These are phyloP conservation scores for Proterorhinus semilunaris DNA, from an alignment of 2,113 vertebrate species.

Conservation along the genomic window DNA sequence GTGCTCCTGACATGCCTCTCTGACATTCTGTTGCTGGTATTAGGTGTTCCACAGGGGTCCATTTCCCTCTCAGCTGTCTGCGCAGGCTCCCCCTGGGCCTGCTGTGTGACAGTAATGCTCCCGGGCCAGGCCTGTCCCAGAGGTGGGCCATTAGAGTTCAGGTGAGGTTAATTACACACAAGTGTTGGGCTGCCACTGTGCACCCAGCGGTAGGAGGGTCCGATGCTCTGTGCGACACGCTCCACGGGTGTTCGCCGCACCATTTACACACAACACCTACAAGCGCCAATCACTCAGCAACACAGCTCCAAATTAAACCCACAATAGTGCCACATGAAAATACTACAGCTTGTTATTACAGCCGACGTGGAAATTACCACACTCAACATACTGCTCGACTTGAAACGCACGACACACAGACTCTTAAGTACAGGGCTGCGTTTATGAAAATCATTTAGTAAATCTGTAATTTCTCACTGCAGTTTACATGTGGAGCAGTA, in stretches of 20 bases:
- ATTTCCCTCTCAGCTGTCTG: conserved; percentile 68
- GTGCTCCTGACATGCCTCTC: conserved; percentile 39
- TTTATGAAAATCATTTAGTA: conserved; percentile 49
- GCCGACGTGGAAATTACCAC: conserved; percentile 52
- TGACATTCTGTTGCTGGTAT: conserved; percentile 66
- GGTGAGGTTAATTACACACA: conserved; percentile 80
- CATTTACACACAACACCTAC: conserved; percentile 74
- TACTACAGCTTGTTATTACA: conserved; percentile 66
- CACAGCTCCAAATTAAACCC: conserved; percentile 65
- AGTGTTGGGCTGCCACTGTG: conserved; percentile 73
- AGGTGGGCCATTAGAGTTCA: conserved; percentile 77
- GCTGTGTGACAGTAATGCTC: conserved; percentile 72
- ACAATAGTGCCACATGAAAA: conserved; percentile 62
- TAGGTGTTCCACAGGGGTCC: conserved; percentile 70
- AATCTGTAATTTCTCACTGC: conserved; percentile 41
- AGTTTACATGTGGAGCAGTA: conserved; percentile 34
- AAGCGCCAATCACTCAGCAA: conserved; percentile 61
- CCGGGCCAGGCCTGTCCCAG: conserved; percentile 65
- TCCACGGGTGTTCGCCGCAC: conserved; percentile 62
- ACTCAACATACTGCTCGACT: conserved; percentile 49
- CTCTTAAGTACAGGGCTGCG: conserved; percentile 53
- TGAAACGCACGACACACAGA: conserved; percentile 36
- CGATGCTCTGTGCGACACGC: conserved; percentile 56
- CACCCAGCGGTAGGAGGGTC: conserved; percentile 55
- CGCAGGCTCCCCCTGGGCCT: conserved; percentile 44